Evolutionary conservation across 2,888 invertebrate genomes (phyloP).

Genomic region (Plagiodera versicolora): DNA sequence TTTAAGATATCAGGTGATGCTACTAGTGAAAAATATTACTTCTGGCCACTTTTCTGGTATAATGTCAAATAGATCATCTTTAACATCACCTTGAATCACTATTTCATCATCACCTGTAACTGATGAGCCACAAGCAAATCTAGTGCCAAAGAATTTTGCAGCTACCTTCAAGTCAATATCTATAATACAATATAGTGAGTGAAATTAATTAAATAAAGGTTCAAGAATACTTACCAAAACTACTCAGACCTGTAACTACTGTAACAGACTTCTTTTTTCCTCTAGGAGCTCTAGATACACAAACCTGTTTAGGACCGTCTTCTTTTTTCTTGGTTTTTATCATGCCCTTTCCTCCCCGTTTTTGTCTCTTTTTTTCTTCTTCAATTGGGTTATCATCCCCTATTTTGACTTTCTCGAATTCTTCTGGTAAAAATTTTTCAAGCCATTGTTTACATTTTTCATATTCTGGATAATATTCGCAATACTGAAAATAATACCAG

Average conservation of each 20-base stretch:
- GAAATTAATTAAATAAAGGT: neutral
- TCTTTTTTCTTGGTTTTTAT: constrained; percentile 94
- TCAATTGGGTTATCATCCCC: constrained; percentile 71
- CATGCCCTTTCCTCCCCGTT: constrained; percentile 95
- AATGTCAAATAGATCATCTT: constrained; percentile 96
- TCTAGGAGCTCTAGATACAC: constrained; percentile 85
- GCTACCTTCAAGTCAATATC: constrained; percentile 98
- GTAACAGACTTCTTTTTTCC: constrained; percentile 99
- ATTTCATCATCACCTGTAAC: constrained; percentile 99
- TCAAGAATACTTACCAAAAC: constrained; percentile 71
- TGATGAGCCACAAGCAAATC: constrained; percentile 99
- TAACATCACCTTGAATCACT: constrained; percentile 98
- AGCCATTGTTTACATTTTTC: constrained; percentile 98
- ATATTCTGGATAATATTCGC: constrained; percentile 97
- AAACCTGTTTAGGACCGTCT: constrained; percentile 82
- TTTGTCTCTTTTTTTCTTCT: constrained; percentile 94
- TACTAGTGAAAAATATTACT: too few species aligned
- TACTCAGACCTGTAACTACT: constrained; percentile 91
- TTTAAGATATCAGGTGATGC: neutral
- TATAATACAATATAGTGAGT: constrained; percentile 49
- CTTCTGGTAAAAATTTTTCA: constrained; percentile 89
- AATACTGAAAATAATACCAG: constrained; percentile 67
- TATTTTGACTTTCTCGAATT: constrained; percentile 86
- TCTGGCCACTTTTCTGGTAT: constrained; percentile 99
- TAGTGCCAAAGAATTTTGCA: constrained; percentile 95